Conservation (phyloP, 2,888 invertebrate genomes). For the Formica aserva region DNA sequence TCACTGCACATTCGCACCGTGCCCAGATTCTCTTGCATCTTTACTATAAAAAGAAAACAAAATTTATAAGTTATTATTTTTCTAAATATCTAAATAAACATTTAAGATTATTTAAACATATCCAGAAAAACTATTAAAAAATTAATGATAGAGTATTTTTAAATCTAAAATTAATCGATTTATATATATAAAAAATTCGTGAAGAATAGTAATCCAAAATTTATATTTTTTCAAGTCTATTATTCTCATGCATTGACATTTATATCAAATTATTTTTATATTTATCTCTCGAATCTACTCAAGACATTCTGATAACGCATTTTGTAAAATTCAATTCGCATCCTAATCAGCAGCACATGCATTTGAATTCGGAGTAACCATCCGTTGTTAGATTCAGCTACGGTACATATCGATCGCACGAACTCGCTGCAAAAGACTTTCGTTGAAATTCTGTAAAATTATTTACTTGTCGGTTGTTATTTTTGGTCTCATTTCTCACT, state of each 20-base stretch:
- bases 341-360: background rate
- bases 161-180: background rate
- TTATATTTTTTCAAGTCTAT: background rate
- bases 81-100: background rate
- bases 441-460: background rate
- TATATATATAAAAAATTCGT: background rate
- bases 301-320: background rate
- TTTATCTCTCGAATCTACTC: background rate
- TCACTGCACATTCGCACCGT: conserved; percentile 50
- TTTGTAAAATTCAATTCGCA: background rate
- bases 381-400: background rate
- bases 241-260: background rate
- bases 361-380: background rate
- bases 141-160: background rate
- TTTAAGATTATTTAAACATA: background rate
- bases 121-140: background rate
- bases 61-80: background rate
- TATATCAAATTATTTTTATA: background rate
- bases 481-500: background rate
- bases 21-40: background rate
- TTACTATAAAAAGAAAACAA: background rate
- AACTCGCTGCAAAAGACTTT: background rate
- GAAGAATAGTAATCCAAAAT: background rate
- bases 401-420: background rate
- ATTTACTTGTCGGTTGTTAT: background rate